phyloP scores from a whole-genome alignment of 1,140 invertebrate species.

The Cotesia chilonis region DNA sequence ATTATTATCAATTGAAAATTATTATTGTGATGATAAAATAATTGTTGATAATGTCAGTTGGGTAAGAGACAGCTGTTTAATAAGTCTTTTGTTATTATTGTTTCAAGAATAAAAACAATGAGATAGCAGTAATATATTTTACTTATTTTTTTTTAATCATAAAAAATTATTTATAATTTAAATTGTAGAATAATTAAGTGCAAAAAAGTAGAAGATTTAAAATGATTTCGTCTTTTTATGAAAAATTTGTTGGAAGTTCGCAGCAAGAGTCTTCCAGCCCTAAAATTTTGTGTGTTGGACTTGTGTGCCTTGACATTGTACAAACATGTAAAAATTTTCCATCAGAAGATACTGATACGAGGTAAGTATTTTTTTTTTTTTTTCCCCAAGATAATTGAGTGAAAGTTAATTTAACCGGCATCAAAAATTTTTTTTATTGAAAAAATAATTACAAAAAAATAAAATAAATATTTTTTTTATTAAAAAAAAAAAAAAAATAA shows the following conservation, averaged over 20 bases:
- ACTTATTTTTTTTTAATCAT: neutral
- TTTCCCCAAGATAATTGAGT: neutral
- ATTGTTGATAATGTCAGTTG: no score
- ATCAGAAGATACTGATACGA: constrained; percentile 64
- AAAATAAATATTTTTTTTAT: no score
- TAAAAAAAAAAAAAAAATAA: no score
- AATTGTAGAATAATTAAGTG: no score
- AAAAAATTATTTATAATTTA: no score
- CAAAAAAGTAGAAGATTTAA: no score
- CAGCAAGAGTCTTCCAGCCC: constrained; percentile 30
- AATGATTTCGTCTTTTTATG: constrained; percentile 51
- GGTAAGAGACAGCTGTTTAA: no score
- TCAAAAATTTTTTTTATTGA: neutral
- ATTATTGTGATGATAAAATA: no score
- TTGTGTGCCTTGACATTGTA: constrained; percentile 67
- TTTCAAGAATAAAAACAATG: neutral
- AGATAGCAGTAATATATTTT: neutral
- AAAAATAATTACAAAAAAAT: no score
- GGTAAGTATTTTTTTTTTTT: constrained; percentile 45
- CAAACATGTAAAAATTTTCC: constrained; percentile 65
- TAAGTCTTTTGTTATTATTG: no score
- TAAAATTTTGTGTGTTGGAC: constrained; percentile 61
- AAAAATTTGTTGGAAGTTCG: constrained; percentile 45
- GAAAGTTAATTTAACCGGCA: neutral
- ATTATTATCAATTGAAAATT: no score